Evolutionary conservation across 64 coral and sea anemone species (phyloP), one percentile per base, ranked within the genome.

Genomic region (Trachythela sp.): DNA sequence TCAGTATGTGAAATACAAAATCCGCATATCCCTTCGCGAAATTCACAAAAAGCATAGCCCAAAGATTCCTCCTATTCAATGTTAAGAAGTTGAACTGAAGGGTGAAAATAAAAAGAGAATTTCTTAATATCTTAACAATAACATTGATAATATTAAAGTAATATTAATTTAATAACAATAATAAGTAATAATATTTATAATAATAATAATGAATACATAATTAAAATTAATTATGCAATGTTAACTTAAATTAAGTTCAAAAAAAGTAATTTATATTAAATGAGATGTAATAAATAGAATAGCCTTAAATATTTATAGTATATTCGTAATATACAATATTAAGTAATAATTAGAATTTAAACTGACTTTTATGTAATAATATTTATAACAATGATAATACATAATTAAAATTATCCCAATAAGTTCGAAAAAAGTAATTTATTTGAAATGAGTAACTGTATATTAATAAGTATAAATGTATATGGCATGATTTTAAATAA

Each of bases 231-330:
- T 35, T 77, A 77, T 77, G 31, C 36, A 77, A 35, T 35, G 11
- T 59, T 59, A 14, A 77, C 71, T 68, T 68, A 68, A 68, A 68
- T n/a, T n/a, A 68, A 68, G 59, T 68, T 45, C 42, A 11, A 68
- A 68, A 68, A 68, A 77, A 77, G 71, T 77, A 77, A 77, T 13
- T 35, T 77, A 27, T 77, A 77, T 32, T 77, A 77, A 77, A 77
- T 77, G 29, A 77, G 64, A 2, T 22, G 24, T 77, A 77, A 34
- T 3, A 35, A 70, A 9, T 22, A 9, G 24, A 70, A 32, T 70
- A 70, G n/a, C n/a, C n/a, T n/a, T n/a, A n/a, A n/a, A n/a, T n/a
- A n/a, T n/a, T n/a, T n/a, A n/a, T n/a, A n/a, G n/a, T n/a, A n/a
- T n/a, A n/a, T n/a, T n/a, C n/a, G n/a, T n/a, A n/a, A n/a, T n/a